Evolutionary conservation across 2,797 vertebrate genomes (phyloP).

Genomic region (Sebastes diaconus): DNA sequence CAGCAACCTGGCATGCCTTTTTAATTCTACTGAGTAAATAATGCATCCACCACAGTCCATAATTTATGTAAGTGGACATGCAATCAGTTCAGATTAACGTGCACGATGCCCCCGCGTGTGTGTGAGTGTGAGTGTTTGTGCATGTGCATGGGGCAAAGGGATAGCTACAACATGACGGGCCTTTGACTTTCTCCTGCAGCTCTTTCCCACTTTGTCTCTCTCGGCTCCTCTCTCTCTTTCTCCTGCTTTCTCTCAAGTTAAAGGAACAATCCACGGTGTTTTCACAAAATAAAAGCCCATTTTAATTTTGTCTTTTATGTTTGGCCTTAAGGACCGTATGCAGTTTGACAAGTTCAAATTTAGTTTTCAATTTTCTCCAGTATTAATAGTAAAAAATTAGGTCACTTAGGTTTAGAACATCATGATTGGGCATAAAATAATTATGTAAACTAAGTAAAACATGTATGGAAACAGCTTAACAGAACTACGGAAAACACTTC

Average conservation of each 20-base stretch:
- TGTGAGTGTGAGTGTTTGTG: conserved; percentile 17
- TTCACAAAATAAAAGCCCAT: not conserved
- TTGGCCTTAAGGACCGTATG: not conserved
- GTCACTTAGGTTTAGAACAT: too few relatives aligned
- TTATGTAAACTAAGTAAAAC: too few relatives aligned
- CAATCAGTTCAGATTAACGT: conserved; percentile 85
- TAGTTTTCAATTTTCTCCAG: too few relatives aligned
- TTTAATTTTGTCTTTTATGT: not conserved
- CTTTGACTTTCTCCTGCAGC: conserved; percentile 59
- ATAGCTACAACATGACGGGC: conserved; percentile 65
- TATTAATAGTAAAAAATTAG: too few relatives aligned
- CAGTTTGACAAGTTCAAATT: not conserved
- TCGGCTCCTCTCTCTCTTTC: not conserved
- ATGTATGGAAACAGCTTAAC: too few relatives aligned
- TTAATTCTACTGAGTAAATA: conserved; percentile 83
- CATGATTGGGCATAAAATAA: too few relatives aligned
- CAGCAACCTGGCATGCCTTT: conserved; percentile 75
- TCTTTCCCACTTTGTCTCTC: conserved; percentile 41
- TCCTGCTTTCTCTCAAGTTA: not conserved
- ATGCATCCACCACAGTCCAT: conserved; percentile 76
- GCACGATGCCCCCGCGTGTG: conserved; percentile 56
- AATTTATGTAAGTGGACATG: conserved; percentile 88
- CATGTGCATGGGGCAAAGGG: conserved; percentile 17
- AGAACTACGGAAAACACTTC: too few relatives aligned
- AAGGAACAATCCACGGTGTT: not conserved